A percentile compares a stretch with the other conserved stretches of the same genome.
Evolutionary conservation across 2,888 invertebrate genomes (phyloP).

Genomic region (Cheilosia scutellata): DNA sequence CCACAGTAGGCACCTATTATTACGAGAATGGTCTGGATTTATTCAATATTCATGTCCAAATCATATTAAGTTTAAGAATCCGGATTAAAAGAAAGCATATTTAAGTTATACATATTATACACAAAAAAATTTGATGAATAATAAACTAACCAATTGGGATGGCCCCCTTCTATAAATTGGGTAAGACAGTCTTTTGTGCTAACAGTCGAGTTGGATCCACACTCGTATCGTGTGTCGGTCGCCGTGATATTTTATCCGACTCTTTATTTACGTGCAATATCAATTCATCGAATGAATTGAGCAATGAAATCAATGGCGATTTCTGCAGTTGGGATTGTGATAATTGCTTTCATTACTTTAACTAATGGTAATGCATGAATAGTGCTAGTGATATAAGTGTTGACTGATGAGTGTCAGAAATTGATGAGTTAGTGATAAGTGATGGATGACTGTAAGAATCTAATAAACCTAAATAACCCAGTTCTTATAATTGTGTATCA

Average conservation of each 20-base stretch:
- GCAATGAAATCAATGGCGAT: constrained; percentile 12
- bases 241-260: neutral
- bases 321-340: neutral
- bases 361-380: constrained; percentile 8
- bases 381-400: neutral
- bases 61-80: too few species aligned
- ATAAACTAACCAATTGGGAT: neutral
- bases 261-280: neutral
- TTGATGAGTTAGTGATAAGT: neutral
- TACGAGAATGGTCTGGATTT: too few species aligned
- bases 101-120: too few species aligned
- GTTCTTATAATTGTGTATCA: too few species aligned
- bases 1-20: too few species aligned
- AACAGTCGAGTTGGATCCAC: constrained; percentile 16
- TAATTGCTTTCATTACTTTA: constrained; percentile 12
- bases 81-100: too few species aligned
- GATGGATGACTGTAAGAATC: too few species aligned
- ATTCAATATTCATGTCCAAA: too few species aligned
- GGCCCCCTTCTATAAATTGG: constrained; percentile 39
- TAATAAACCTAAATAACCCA: too few species aligned
- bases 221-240: neutral
- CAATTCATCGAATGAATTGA: neutral
- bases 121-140: too few species aligned
- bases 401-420: neutral
- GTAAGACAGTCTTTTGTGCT: constrained; percentile 5